phyloP scores from a whole-genome alignment of 1,140 invertebrate genomes.

The Aethina tumida region DNA sequence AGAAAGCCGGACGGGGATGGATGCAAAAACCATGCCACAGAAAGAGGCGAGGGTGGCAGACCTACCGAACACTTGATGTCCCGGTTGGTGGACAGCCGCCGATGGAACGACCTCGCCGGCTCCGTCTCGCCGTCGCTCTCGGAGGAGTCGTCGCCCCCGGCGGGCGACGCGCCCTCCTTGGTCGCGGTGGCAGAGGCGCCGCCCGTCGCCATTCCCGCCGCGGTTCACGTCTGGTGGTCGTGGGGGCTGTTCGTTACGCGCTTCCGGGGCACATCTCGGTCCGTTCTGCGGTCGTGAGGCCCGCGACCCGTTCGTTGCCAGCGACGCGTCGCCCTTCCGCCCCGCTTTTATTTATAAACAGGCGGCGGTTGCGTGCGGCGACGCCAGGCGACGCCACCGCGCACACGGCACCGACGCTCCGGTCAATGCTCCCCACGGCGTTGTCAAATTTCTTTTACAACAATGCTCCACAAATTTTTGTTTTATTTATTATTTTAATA shows the following conservation, averaged over 20 bases:
- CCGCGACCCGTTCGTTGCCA: too few relatives aligned
- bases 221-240: too few relatives aligned
- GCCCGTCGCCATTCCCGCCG: conserved; percentile 21
- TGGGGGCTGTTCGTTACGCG: too few relatives aligned
- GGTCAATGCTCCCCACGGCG: background rate
- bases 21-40: too few relatives aligned
- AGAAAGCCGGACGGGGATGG: too few relatives aligned
- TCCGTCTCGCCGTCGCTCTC: conserved; percentile 59
- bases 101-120: conserved; percentile 52
- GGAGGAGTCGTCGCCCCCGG: conserved; percentile 43
- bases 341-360: conserved; percentile 20
- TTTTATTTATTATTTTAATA: too few relatives aligned
- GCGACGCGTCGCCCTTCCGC: conserved; percentile 18
- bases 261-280: too few relatives aligned
- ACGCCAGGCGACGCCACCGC: too few relatives aligned
- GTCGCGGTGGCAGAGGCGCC: conserved; percentile 28
- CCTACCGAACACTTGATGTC: conserved; percentile 52
- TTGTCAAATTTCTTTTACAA: too few relatives aligned
- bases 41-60: conserved; percentile 20
- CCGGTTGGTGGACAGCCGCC: conserved; percentile 54
- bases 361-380: too few relatives aligned
- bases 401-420: conserved; percentile 7
- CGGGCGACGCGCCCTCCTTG: conserved; percentile 26
- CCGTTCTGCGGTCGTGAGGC: too few relatives aligned
- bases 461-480: too few relatives aligned